Evolutionary conservation across 2,888 invertebrate species (phyloP), one percentile per base, ranked within the genome.

Genomic region (Copidosoma aretas): DNA sequence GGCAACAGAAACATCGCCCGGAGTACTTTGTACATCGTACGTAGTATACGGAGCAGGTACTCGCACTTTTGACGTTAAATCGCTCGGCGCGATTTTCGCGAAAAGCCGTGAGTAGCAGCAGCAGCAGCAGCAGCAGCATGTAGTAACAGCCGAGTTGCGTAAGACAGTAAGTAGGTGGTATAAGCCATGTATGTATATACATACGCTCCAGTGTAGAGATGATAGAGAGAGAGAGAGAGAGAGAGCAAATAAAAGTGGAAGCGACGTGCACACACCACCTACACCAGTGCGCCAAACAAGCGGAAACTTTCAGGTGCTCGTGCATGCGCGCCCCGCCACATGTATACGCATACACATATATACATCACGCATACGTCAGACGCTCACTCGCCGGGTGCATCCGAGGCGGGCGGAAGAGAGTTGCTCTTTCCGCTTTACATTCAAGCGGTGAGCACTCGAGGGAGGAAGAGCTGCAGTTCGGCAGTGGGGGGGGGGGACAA

Each of bases 401-500:
- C 21, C 41, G 15, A 49, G 22, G 58, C 12, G 17, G 21, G 41
- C 17, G 51, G 21, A 4, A 4, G 56, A 22, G 24, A 19, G n/a
- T 10, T 17, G n/a, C 5, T 8, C n/a, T 60, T 60, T 22, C 10
- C 46, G 8, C 2, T 46, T 17, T 49, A 49, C 17, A 52, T 52
- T 19, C 52, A 19, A 52, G 52, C 49, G 19, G 19, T 10, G 49
- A n/a, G 49, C 49, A n/a, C 19, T 49, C 19, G 10, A 21, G 21
- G 32, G 41, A 32, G 32, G 41, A 32, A 32, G 32, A 32, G 32
- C 32, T 32, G 32, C 32, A 32, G 32, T 32, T 32, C 8, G 32
- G n/a, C n/a, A 32, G 32, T 3, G n/a, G n/a, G 41, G 17, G 1
- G 21, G 10, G 49, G 12, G 25, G 46, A 63, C 71, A 64, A 53